These are phyloP conservation scores for Cyprinus carpio DNA, from an alignment of 2,113 vertebrate genomes.

Conservation along the genomic window DNA sequence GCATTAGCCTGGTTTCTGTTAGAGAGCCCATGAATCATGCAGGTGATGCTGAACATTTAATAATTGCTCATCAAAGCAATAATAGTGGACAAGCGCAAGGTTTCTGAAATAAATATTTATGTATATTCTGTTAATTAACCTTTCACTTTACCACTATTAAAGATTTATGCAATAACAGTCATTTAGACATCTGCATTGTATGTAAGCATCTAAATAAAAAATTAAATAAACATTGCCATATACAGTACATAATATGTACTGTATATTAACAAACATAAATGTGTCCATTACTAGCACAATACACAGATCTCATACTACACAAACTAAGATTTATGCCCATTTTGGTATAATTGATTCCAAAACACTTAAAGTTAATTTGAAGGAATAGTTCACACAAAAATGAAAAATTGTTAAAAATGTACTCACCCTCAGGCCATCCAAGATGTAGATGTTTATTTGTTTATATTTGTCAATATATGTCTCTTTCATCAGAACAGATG, in stretches of 20 bases:
- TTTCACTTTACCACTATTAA: not conserved
- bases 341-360: not conserved
- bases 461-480: no score
- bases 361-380: no score
- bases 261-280: not conserved
- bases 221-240: not conserved
- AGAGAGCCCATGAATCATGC: not conserved
- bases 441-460: no score
- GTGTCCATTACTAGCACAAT: no score
- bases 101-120: slow-evolving; percentile 5
- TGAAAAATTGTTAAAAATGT: no score
- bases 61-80: not conserved
- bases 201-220: no score
- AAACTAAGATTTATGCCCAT: not conserved
- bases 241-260: not conserved
- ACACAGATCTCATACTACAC: no score
- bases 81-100: not conserved
- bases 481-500: no score
- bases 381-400: no score
- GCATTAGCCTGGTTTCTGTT: slow-evolving; percentile 3
- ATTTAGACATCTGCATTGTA: not conserved
- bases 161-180: not conserved
- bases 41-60: not conserved
- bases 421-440: no score
- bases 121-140: not conserved